Evolutionary conservation across 2,888 invertebrate species (phyloP), one percentile per base, ranked within the genome.

Genomic region (Agriopis leucophaearia): DNA sequence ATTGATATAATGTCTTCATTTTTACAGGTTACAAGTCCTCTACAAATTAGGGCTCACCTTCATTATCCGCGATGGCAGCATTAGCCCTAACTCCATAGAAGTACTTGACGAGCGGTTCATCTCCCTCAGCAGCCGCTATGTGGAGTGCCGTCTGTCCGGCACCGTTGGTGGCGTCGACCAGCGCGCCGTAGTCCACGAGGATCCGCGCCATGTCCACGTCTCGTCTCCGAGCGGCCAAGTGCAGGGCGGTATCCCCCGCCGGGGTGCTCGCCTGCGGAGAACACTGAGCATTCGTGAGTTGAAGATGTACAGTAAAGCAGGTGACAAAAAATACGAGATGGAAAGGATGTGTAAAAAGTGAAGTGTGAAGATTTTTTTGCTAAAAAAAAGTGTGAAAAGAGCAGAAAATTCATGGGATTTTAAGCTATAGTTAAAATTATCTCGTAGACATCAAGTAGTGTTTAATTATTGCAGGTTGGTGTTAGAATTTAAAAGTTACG

Each of bases 71-170:
- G 78, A 99, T 97, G 78, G 98, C 97, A 6, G 99, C 99, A 77
- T 98, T 98, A 13, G 99, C 99, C 78, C 98, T 96, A 64, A 98
- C 97, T 57, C 98, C 97, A 87, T 99, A 98, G 88, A 99, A 98
- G 89, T 98, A 98, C 88, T 99, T 99, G 52, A 99, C 97, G 72
- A 99, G 94, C 0, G 96, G 95, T 84, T 99, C 99, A 84, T 99
- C 99, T 0, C 99, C 99, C 85, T 98, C 98, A 44, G 98, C 97
- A 5, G 99, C 98, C 0, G 99, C 98, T 76, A 99, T 97, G 87
- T 99, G 99, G 57, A 99, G 92, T 0, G 99, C 96, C 0, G 99
- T 99, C 89, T 99, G 98, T 0, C 99, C 99, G 68, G 98, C 97
- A 5, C 97, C 97, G 86, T 99, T 99, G 86, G 97, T 97, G 64